Conservation (phyloP, 2,113 vertebrate genomes). For the Callaeas wilsoni region DNA sequence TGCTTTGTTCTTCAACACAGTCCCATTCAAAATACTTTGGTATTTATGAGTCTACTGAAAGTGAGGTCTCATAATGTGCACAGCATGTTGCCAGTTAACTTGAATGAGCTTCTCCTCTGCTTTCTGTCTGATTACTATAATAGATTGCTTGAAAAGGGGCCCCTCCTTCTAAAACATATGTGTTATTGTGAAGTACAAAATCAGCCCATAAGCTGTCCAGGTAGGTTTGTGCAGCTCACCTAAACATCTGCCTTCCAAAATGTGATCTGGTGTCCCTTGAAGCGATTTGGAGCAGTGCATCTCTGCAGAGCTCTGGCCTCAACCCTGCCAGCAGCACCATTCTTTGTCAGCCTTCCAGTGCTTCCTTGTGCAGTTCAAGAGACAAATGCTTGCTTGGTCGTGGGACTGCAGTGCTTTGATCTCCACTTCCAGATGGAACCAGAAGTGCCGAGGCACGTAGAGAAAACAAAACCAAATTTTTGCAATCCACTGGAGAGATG, state of each 20-base stretch:
- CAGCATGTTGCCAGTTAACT: constrained; percentile 44
- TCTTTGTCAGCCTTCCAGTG: constrained; percentile 22
- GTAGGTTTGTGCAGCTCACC: not conserved
- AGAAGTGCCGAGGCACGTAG: not conserved
- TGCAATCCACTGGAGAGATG: constrained; percentile 26
- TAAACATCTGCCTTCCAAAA: not conserved
- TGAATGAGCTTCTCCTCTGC: constrained; percentile 53
- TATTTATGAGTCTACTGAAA: constrained; percentile 41
- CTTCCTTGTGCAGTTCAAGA: not conserved
- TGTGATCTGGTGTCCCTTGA: not conserved
- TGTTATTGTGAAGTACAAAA: not conserved
- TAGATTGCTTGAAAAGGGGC: constrained; percentile 3
- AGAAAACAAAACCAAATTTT: constrained; percentile 32
- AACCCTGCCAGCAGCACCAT: not conserved
- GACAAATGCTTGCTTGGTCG: not conserved
- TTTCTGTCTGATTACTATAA: constrained; percentile 23
- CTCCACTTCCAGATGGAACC: constrained; percentile 46
- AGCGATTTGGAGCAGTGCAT: not conserved
- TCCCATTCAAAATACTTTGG: not conserved
- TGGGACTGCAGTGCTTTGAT: constrained; percentile 23
- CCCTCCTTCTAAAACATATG: not conserved
- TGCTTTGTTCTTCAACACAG: constrained; percentile 60
- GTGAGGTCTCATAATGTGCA: constrained; percentile 42
- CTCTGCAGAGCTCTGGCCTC: rapidly evolving
- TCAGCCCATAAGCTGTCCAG: not conserved